These are phyloP conservation scores for Megalurothrips usitatus DNA, from an alignment of 2,888 invertebrate species.

Conservation along the genomic window DNA sequence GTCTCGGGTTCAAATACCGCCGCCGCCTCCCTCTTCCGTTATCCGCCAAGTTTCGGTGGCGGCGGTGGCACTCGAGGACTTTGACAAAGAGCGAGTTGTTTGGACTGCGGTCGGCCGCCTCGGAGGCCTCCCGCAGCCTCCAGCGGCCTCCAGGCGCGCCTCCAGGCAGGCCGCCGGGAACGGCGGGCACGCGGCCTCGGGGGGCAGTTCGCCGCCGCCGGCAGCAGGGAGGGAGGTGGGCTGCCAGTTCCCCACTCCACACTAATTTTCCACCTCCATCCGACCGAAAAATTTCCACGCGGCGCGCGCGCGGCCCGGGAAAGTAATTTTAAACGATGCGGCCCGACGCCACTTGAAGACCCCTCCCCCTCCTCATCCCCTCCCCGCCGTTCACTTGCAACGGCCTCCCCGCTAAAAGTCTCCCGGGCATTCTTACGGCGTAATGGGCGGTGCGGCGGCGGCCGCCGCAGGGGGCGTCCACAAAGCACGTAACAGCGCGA, in stretches of 20 bases:
- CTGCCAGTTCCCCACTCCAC: neutral
- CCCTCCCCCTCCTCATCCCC: neutral
- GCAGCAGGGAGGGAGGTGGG: neutral
- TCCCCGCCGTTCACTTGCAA: neutral
- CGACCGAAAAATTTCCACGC: constrained; percentile 12
- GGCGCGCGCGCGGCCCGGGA: neutral
- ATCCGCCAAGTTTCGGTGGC: no score
- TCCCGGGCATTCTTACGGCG: neutral
- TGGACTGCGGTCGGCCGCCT: no score
- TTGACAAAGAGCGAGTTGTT: no score
- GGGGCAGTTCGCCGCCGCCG: no score
- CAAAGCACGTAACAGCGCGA: no score
- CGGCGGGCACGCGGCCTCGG: no score
- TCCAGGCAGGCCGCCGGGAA: no score
- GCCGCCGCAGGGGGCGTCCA: neutral
- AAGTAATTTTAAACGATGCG: constrained; percentile 15
- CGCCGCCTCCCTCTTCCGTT: no score
- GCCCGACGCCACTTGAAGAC: neutral
- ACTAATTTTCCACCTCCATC: constrained; percentile 24
- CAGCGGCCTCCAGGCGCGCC: no score
- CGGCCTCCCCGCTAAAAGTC: constrained; percentile 14
- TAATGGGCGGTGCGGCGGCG: neutral
- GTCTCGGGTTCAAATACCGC: no score
- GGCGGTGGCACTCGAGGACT: no score
- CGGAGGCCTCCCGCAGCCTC: no score